Conservation (phyloP, 2,113 vertebrate species). For the Motacilla tschutschensis region DNA sequence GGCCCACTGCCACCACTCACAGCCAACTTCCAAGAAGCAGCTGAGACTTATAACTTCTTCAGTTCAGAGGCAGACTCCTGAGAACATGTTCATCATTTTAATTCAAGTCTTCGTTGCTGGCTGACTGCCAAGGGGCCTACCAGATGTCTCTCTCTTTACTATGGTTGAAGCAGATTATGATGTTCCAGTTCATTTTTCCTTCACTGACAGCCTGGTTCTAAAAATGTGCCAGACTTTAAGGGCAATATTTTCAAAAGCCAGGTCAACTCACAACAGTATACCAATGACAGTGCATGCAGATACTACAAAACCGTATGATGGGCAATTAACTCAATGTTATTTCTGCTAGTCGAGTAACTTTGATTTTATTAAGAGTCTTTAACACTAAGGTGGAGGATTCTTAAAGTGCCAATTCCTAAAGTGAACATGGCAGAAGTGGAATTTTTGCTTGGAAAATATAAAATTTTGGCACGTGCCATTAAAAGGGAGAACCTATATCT, state of each 20-base stretch:
- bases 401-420: neutral
- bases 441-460: neutral
- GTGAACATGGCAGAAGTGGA: neutral
- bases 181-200: conserved; percentile 74
- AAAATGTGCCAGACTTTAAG: conserved; percentile 69
- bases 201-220: conserved; percentile 71
- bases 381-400: neutral
- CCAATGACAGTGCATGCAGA: conserved; percentile 44
- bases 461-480: neutral
- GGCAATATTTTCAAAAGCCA: conserved; percentile 64
- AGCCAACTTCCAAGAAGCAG: conserved; percentile 62
- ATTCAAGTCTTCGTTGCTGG: conserved; percentile 75
- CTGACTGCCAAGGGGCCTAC: conserved; percentile 77
- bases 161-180: conserved; percentile 73
- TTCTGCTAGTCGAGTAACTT: conserved; percentile 25
- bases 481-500: neutral
- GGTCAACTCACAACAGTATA: conserved; percentile 58
- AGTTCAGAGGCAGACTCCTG: conserved; percentile 67
- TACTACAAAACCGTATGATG: conserved; percentile 56
- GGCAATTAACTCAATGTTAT: conserved; percentile 47
- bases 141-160: conserved; percentile 79
- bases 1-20: neutral
- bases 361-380: conserved; percentile 4
- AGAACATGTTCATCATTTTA: conserved; percentile 80
- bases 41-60: conserved; percentile 66